Base-by-base conservation (phyloP, 2,888 invertebrate genomes). In the Pycnomerus fuliginosus region DNA sequence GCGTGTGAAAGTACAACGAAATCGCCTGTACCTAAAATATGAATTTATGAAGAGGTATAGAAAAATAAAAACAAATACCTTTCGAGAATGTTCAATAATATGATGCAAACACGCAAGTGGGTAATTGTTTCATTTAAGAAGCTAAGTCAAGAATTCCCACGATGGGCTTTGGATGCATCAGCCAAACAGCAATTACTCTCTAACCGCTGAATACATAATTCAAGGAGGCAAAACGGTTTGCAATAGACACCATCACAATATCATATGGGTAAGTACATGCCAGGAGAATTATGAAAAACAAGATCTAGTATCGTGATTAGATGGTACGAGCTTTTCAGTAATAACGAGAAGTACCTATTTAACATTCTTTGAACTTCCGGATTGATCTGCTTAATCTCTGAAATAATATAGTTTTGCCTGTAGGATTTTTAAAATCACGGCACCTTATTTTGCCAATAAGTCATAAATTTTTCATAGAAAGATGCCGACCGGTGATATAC, bases 41-140 rank as follows among this genome's bases (percentile, higher is more conserved):
- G 64, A 64, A 62, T 62, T 64, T 63, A 64, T 64, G 58, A 62
- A 62, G n/a, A n/a, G n/a, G 60, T 64, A 65, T 62, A 65, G 64
- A 64, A 69, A 68, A 69, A 70, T 67, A 69, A 70, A 61, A 71
- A 63, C 67, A 68, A 70, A 70, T 64, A 67, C 60, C 60, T 63
- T 61, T 65, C 64, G 64, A 66, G 67, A 66, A 66, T 62, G 64
- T 66, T 68, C 69, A 70, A 70, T 72, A 70, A 71, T 72, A 68
- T 67, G 71, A 68, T 70, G 69, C 69, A 68, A 68, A 70, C 70
- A 70, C 71, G 72, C 71, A 72, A 70, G 64, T 69, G 55, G 65
- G 70, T 71, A 71, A 72, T 72, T 72, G 72, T 72, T 71, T 71
- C 67, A 72, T 71, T 71, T 70, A 67, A 69, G 67, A 68, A 65